Base-by-base conservation (phyloP, 2,888 invertebrate genomes). In the Lasioglossum figueresi region DNA sequence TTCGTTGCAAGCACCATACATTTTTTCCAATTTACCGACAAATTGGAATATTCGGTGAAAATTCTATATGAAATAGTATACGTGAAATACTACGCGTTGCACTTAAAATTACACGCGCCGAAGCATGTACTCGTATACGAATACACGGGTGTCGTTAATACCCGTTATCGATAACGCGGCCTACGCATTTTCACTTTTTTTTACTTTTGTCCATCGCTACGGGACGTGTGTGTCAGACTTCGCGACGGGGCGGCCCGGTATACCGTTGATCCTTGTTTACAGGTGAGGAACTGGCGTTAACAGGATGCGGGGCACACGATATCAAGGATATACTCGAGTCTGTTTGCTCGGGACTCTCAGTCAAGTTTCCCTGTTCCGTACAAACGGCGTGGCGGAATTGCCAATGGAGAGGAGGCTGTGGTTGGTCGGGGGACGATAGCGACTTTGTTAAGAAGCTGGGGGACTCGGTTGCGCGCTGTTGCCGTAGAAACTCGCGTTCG, bases 301-400 rank as follows among this genome's bases (percentile, higher is more conserved):
- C 63, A 56, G 52, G 43, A 10, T n/a, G 34, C 23, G 68, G 1
- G 16, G 12, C 45, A 19, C n/a, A 5, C 23, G 40, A 40, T 76
- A 76, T 45, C 80, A 16, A 73, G 76, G 14, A 80, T 80, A 80
- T 59, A 40, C 73, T 27, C 23, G 59, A 68, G 52, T 56, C 79
- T 79, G 72, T 79, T 84, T 84, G 66, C 71, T 56, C 71, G 79
- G 19, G 70, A 75, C 27, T 78, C n/a, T n/a, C n/a, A 16, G 74
- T 23, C 43, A 40, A 84, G 75, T 75, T 79, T 79, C 71, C 43
- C 3, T 19, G 34, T 23, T 48, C 31, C 40, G 52, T 40, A 75
- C 70, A 68, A 79, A 66, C 0, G 45, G 45, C 45, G 45, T 8
- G 19, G 48, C 5, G 19, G 68, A 77, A 78, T 80, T 75, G 75